Evolutionary conservation across 1,140 invertebrate genomes (phyloP), one percentile per base, ranked within the genome.

Genomic region (Diprion similis): DNA sequence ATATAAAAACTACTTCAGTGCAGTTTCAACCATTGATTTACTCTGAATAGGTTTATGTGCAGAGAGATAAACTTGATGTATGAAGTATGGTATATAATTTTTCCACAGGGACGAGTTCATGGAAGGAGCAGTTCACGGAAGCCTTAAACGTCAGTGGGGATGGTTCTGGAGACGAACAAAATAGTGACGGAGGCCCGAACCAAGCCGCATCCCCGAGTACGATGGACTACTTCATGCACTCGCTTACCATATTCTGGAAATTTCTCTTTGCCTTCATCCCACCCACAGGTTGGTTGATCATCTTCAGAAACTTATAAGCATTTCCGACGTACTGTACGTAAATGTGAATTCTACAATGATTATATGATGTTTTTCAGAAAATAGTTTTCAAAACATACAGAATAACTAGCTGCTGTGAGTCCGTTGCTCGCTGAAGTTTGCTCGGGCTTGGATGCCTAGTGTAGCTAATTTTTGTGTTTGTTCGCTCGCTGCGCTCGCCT

Each of bases 41-140:
- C 24, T 6, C 2, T 37, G 6, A 37, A 37, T 37, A 37, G 6
- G 2, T 37, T 37, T 37, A 37, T 37, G 24, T 6, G 24, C 2
- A 37, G 24, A 3, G 6, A 37, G 24, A 37, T 37, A 37, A 37
- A 59, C 11, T 59, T 59, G 51, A 59, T 59, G 51, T 13, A 59
- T 18, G 46, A 68, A 68, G 73, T 71, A 72, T 72, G 17, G 46
- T 18, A 66, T 71, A 71, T 75, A 71, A 15, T 13, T 51, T 18
- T 65, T 66, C 51, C 37, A 73, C 75, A 88, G 87, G 98, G 46
- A 98, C 98, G 17, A 97, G 96, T 15, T 98, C 97, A 0, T 99
- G 98, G 98, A 97, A 95, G 87, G 98, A 99, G 86, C 98, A 99
- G 88, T 99, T 99, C 85, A 90, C 96, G 78, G 98, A 99, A 87